Evolutionary conservation across 2,888 invertebrate genomes (phyloP), one percentile per base, ranked within the genome.

Genomic region (Steinernema carpocapsae): DNA sequence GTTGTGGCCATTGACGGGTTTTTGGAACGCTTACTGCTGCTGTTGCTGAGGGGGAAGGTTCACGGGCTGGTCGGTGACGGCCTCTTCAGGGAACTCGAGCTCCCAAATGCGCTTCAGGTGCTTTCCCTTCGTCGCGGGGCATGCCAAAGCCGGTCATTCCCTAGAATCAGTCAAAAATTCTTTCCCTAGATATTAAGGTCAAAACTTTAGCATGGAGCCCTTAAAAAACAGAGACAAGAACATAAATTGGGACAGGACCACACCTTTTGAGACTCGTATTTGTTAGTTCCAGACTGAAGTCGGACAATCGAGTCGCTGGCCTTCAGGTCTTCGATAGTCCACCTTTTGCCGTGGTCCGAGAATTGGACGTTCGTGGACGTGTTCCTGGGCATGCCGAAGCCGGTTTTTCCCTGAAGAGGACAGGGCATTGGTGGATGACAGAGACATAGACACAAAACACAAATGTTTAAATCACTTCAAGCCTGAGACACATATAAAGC

Each of bases 21-120:
- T 22, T 17, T 10, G 4, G n/a, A 6, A n/a, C n/a, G 56, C 22
- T 56, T 24, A 56, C 56, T 56, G 56, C 56, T 56, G 56, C 22
- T 74, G 74, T 14, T 45, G 48, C 42, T 75, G 71, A 51, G 56
- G 56, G 26, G 56, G 56, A 6, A 56, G 56, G 56, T 56, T 56
- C 6, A 56, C 56, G 56, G 56, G 56, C 37, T 72, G 74, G 42
- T 71, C 56, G 59, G 78, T 79, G 71, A 77, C 75, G 7, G 83
- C 82, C 74, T 87, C 86, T 70, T 87, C 87, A 29, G 87, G 87
- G 76, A 84, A 87, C 72, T 87, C 87, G 70, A 88, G 78, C 77
- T 87, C 87, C 87, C 87, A 87, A 72, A 87, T 86, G 32, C 87
- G 79, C 78, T 87, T 87, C 76, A 87, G 76, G 76, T 87, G 87